Evolutionary conservation across 2,113 vertebrate species (phyloP).

Genomic region (Stegostoma tigrinum): DNA sequence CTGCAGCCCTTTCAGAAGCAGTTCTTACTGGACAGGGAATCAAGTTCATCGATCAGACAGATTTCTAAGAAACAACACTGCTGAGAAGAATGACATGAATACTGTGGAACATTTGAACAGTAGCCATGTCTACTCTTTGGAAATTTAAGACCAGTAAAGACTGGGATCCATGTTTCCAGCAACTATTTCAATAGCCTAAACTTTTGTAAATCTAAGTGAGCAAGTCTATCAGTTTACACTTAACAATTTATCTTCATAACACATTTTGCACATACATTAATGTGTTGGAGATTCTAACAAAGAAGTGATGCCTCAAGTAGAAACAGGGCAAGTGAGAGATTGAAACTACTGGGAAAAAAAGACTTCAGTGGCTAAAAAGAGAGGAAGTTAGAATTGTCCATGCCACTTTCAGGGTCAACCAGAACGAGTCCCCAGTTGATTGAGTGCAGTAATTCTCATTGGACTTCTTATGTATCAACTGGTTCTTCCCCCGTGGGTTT

Average conservation of each 20-base stretch:
- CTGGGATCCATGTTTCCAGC: not conserved
- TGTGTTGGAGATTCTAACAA: not conserved
- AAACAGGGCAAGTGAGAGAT: not conserved
- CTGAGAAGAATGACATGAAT: not conserved
- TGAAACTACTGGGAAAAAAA: not conserved
- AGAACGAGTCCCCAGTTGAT: too few relatives aligned
- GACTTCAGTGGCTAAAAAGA: not conserved
- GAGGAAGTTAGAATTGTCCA: not conserved
- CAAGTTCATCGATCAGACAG: not conserved
- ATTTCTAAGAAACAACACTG: not conserved
- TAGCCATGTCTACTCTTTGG: not conserved
- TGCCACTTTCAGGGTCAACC: too few relatives aligned
- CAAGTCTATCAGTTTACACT: not conserved
- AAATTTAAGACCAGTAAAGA: not conserved
- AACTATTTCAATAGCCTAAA: not conserved
- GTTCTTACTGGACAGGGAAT: not conserved
- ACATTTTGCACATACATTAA: not conserved
- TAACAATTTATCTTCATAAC: not conserved
- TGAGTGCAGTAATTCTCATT: too few relatives aligned
- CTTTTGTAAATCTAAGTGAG: not conserved
- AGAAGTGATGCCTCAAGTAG: not conserved
- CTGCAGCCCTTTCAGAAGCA: not conserved
- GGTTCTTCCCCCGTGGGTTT: too few relatives aligned
- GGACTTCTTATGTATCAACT: too few relatives aligned
- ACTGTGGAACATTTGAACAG: not conserved